These are phyloP conservation scores for Venusia cambrica DNA, from an alignment of 2,888 invertebrate species.

Conservation along the genomic window DNA sequence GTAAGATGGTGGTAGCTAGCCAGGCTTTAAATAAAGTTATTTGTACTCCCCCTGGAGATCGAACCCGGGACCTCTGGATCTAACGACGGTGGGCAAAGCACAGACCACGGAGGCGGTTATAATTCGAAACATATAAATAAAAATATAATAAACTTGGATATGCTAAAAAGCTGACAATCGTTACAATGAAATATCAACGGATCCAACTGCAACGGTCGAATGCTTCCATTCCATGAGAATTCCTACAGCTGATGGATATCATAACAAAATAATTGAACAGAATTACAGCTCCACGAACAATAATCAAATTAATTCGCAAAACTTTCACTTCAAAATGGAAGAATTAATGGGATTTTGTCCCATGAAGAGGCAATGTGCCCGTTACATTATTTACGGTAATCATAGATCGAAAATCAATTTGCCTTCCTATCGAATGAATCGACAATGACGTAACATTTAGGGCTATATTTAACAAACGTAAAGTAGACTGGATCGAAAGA, in stretches of 20 bases:
- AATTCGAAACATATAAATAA: no score
- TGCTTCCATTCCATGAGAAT: conserved; percentile 28
- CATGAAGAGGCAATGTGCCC: conserved; percentile 23
- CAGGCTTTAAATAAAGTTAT: no score
- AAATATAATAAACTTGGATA: no score
- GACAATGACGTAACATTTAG: conserved; percentile 20
- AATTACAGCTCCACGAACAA: conserved; percentile 29
- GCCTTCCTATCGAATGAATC: conserved; percentile 25
- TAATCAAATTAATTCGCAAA: conserved; percentile 31
- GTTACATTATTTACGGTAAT: conserved; percentile 29
- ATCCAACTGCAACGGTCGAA: conserved; percentile 31
- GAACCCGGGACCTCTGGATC: no score
- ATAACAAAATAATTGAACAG: conserved; percentile 36
- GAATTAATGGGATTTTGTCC: conserved; percentile 27
- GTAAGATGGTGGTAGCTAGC: no score
- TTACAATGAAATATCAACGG: conserved; percentile 22
- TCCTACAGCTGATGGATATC: conserved; percentile 33
- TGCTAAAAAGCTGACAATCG: no score
- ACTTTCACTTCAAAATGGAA: conserved; percentile 35
- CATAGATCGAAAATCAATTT: conserved; percentile 24
- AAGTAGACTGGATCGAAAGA: no score
- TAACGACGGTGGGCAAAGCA: no score
- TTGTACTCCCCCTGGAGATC: no score
- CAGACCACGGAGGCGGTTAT: no score
- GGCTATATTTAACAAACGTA: conserved; percentile 21